Base-by-base conservation (phyloP, 2,888 invertebrate genomes). In the Chrysomela aeneicollis region DNA sequence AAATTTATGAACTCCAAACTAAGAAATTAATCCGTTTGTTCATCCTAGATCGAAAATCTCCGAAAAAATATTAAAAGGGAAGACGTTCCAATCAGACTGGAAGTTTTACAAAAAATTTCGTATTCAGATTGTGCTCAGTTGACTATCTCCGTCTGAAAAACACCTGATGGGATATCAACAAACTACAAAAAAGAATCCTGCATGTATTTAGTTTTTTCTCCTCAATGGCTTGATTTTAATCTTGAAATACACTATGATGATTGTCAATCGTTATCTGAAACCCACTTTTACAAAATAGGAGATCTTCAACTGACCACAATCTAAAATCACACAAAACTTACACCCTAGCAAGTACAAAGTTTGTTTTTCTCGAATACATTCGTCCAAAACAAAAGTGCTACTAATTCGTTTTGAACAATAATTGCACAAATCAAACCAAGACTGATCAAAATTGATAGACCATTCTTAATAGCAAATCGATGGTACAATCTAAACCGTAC, bases 221-320 rank as follows among this genome's bases (percentile, higher is more conserved):
- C 6, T 26, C 26, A 35, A 6, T 9, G 35, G 10, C 35, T 10
- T 35, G 6, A 10, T 9, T 35, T 35, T 35, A 9, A 22, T n/a
- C 26, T 1, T 51, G 21, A 15, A 18, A 22, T 51, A 21, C n/a
- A 12, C 6, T 17, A n/a, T 51, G 8, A 5, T 30, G 17, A 18
- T 26, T 26, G 26, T 26, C 12, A 35, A 32, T n/a, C 35, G 2
- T 0, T 10, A 52, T 26, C 32, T 15, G 10, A 2, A 37, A 1
- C 9, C 9, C 9, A 21, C 10, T 19, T 12, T 2, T 37, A 2
- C 21, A 26, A 50, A 50, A 17, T 2, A 17, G 26, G 30, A 30
- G 74, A 77, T 3, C 10, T 78, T 77, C 76, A 78, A 77, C 77
- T 77, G 78, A 77, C 77, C 75, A 78, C 76, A 74, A 72, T 71